Percentiles rank a stretch among this genome's conserved stretches.
phyloP scores from a whole-genome alignment of 2,797 vertebrate genomes.

The Dallia pectoralis region DNA sequence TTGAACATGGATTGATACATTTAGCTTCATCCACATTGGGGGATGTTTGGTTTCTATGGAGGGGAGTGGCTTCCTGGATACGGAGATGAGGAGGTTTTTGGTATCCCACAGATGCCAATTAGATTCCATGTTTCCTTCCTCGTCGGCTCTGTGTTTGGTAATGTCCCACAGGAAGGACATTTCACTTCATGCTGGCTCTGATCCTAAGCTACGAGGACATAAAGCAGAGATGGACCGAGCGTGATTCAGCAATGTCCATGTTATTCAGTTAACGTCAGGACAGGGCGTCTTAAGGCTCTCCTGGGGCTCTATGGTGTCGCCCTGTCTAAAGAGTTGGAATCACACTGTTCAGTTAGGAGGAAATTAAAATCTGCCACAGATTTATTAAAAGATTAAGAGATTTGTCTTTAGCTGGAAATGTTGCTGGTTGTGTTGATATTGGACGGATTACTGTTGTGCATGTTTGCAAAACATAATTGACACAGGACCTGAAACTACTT shows the following conservation, averaged over 20 bases:
- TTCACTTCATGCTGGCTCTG: constrained; percentile 1
- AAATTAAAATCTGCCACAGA: background rate
- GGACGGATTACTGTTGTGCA: background rate
- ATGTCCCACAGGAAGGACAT: constrained; percentile 9
- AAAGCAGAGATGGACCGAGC: background rate
- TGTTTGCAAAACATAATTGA: background rate
- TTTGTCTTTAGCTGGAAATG: background rate
- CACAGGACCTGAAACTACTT: background rate
- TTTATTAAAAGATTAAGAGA: background rate
- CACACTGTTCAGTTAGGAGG: background rate
- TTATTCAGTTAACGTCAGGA: background rate
- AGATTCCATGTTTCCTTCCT: background rate
- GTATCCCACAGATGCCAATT: constrained; percentile 5
- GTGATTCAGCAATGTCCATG: background rate
- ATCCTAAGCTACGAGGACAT: background rate
- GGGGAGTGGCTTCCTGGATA: constrained; percentile 10
- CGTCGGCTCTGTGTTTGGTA: background rate
- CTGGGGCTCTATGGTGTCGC: background rate
- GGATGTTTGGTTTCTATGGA: background rate
- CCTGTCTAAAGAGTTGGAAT: background rate
- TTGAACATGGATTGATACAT: background rate
- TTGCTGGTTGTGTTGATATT: background rate
- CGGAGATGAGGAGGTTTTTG: background rate
- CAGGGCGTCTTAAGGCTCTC: background rate
- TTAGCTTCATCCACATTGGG: background rate